Evolutionary conservation across 2,797 vertebrate species (phyloP).

Genomic region (Macroramphosus scolopax): DNA sequence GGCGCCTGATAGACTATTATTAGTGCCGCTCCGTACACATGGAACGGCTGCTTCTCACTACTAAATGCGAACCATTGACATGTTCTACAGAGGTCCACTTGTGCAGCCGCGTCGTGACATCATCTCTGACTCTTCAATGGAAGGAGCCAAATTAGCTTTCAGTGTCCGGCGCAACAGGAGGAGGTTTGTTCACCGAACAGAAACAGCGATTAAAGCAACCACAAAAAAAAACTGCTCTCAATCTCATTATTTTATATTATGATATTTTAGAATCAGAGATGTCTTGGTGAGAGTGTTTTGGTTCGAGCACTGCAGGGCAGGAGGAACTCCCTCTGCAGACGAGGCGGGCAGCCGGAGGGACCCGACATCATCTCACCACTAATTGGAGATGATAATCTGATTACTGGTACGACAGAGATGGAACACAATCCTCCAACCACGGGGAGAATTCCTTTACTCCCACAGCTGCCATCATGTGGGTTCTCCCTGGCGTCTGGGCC

Average conservation of each 20-base stretch:
- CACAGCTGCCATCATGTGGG: slow-evolving; percentile 7
- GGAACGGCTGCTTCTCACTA: slow-evolving; percentile 32
- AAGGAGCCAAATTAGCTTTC: slow-evolving; percentile 25
- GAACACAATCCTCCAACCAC: slow-evolving; percentile 13
- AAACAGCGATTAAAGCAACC: slow-evolving; percentile 21
- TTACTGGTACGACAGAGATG: slow-evolving; percentile 37
- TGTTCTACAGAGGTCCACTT: slow-evolving; percentile 33
- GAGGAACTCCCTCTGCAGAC: too few relatives aligned
- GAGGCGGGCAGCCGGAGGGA: slow-evolving; percentile 4
- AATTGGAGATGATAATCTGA: slow-evolving; percentile 53
- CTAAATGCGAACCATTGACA: slow-evolving; percentile 39
- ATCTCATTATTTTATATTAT: slow-evolving; percentile 13
- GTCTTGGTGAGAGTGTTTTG: too few relatives aligned
- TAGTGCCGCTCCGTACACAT: slow-evolving; percentile 14
- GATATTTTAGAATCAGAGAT: too few relatives aligned
- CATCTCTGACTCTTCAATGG: slow-evolving; percentile 1
- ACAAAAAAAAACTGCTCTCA: slow-evolving; percentile 16
- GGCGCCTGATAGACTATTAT: slow-evolving; percentile 23
- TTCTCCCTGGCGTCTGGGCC: slow-evolving; percentile 9
- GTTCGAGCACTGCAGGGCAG: too few relatives aligned
- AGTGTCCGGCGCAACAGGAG: slow-evolving; percentile 20
- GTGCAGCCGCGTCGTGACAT: slow-evolving; percentile 12
- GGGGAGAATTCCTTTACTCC: slow-evolving; percentile 38
- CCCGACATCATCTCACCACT: slow-evolving; percentile 44
- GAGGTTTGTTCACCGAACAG: slow-evolving; percentile 24